Conservation (phyloP, 2,113 vertebrate genomes). For the Vulpes lagopus region DNA sequence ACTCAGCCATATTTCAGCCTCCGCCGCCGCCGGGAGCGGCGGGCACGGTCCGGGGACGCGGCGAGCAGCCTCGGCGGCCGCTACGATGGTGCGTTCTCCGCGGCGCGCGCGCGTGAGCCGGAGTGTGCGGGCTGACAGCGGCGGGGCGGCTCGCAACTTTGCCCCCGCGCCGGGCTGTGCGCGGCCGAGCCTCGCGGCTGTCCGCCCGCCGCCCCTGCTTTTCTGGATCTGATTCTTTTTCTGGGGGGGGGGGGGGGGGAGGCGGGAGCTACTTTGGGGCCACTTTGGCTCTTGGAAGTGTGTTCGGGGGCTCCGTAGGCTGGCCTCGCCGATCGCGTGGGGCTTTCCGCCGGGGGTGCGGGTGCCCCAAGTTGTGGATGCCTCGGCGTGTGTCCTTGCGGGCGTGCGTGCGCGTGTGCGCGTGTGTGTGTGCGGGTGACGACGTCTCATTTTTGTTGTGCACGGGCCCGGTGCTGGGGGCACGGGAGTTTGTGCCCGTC, state of each 20-base stretch:
- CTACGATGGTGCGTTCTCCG: conserved; percentile 86
- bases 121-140: conserved; percentile 83
- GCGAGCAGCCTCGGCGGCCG: conserved; percentile 77
- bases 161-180: conserved; percentile 67
- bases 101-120: conserved; percentile 75
- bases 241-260: conserved; percentile 22
- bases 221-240: not conserved
- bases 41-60: conserved; percentile 72
- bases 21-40: conserved; percentile 75
- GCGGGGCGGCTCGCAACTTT: conserved; percentile 79
- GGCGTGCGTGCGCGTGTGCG: not conserved
- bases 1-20: conserved; percentile 83
- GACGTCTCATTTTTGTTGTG: conserved; percentile 68
- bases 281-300: conserved; percentile 78
- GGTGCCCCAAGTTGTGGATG: conserved; percentile 75
- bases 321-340: conserved; percentile 57
- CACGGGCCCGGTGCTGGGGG: conserved; percentile 61
- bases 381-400: conserved; percentile 58
- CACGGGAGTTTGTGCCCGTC: conserved; percentile 82
- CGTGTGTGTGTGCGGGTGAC: conserved; percentile 14
- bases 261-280: conserved; percentile 72
- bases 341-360: conserved; percentile 36
- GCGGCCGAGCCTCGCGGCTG: conserved; percentile 18
- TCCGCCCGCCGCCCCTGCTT: conserved; percentile 57
- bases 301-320: conserved; percentile 49